phyloP scores from a whole-genome alignment of 2,797 vertebrate genomes.

The Malacoctenus gilli region DNA sequence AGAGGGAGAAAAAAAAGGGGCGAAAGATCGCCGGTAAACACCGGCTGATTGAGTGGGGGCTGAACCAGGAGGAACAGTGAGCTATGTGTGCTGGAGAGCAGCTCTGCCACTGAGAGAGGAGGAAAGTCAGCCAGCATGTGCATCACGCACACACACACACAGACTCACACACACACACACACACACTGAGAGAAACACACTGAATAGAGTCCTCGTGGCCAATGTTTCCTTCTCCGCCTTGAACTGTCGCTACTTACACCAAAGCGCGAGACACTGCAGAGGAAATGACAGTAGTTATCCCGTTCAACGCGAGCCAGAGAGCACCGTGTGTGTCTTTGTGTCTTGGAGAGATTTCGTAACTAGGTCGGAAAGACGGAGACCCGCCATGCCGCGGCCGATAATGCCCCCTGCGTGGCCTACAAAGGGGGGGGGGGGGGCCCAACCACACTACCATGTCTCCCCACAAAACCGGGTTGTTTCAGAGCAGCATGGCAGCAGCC shows the following conservation, averaged over 20 bases:
- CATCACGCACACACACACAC: constrained; percentile 13
- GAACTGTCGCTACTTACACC: constrained; percentile 52
- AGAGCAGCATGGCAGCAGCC: neutral
- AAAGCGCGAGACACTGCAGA: constrained; percentile 41
- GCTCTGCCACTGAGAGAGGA: constrained; percentile 52
- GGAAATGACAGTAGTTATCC: constrained; percentile 52
- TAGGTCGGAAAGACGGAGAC: constrained; percentile 54
- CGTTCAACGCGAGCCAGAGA: constrained; percentile 40
- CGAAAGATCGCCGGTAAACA: constrained; percentile 14
- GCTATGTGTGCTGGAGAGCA: constrained; percentile 56
- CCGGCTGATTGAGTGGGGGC: constrained; percentile 60
- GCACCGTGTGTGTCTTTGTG: constrained; percentile 24
- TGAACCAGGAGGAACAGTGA: constrained; percentile 63
- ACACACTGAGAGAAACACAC: constrained; percentile 23
- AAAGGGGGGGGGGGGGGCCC: constrained; percentile 16
- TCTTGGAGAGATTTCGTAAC: constrained; percentile 47
- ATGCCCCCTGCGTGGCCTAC: constrained; percentile 41
- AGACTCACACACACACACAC: constrained; percentile 19
- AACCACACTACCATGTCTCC: constrained; percentile 21
- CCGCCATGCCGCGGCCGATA: constrained; percentile 37
- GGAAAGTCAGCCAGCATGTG: constrained; percentile 46
- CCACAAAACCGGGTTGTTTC: constrained; percentile 34
- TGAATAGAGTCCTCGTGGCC: constrained; percentile 46
- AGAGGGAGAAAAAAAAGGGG: constrained; percentile 9
- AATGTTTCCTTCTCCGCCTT: constrained; percentile 55